These are phyloP conservation scores for Drosophila mojavensis DNA, from an alignment of 1,140 invertebrate genomes.

Conservation along the genomic window DNA sequence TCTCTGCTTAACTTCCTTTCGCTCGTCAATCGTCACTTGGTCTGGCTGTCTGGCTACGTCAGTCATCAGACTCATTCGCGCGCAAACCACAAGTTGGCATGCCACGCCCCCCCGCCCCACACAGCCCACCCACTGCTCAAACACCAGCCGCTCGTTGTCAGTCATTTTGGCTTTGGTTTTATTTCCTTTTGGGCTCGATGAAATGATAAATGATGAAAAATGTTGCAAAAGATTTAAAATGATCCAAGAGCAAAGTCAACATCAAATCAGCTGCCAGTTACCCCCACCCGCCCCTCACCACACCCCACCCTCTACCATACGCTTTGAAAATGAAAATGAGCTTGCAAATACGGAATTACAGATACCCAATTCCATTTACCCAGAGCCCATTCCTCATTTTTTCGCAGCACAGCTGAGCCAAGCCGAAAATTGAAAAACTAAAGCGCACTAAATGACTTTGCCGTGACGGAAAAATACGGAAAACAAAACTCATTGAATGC, in stretches of 20 bases:
- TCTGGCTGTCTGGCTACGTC: constrained; percentile 43
- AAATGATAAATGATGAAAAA: constrained; percentile 84
- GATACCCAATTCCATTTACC: constrained; percentile 14
- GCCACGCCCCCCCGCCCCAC: neutral
- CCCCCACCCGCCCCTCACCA: neutral
- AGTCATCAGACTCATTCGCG: constrained; percentile 64
- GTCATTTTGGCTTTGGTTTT: constrained; percentile 79
- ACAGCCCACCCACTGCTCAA: neutral
- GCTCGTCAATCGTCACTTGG: constrained; percentile 27
- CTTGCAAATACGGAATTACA: constrained; percentile 64
- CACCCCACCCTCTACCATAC: neutral
- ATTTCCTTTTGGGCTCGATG: constrained; percentile 60
- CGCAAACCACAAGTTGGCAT: constrained; percentile 67
- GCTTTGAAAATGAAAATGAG: constrained; percentile 66
- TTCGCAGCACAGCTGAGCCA: constrained; percentile 24
- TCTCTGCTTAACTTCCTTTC: neutral
- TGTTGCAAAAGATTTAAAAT: constrained; percentile 82
- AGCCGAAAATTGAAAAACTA: constrained; percentile 38
- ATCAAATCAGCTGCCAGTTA: constrained; percentile 51
- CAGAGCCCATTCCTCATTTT: constrained; percentile 4
- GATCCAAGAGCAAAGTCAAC: constrained; percentile 77
- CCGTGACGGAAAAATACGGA: neutral
- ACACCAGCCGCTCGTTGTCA: constrained; percentile 80
- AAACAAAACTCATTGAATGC: constrained; percentile 17
- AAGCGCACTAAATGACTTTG: constrained; percentile 33